Evolutionary conservation across 2,797 vertebrate genomes (phyloP).

Genomic region (Nasua narica): DNA sequence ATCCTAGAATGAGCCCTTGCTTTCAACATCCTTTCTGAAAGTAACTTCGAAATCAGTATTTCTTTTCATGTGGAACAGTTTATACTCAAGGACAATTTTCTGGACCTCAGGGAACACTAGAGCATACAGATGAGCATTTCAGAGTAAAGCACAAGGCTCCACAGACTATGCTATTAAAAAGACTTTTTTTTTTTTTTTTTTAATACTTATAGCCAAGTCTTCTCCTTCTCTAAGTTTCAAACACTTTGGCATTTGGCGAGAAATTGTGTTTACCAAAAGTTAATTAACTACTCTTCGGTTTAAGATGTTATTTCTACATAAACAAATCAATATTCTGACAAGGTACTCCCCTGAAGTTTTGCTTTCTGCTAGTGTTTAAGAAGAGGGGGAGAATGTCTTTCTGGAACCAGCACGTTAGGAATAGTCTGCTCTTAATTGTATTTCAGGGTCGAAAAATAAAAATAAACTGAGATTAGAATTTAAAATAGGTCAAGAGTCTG

Average conservation of each 20-base stretch:
- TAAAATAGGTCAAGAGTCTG: conserved; percentile 28
- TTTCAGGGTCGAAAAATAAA: conserved; percentile 34
- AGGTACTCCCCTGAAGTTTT: background rate
- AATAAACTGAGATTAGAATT: conserved; percentile 12
- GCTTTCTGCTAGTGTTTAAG: conserved; percentile 2
- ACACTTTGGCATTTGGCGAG: background rate
- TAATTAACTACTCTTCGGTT: background rate
- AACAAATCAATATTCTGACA: conserved; percentile 53
- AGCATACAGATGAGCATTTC: background rate
- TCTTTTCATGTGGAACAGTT: background rate
- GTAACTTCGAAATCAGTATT: background rate
- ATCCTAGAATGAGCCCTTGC: background rate
- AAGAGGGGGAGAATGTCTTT: background rate
- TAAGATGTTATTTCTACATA: conserved; percentile 13
- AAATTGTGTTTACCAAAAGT: conserved; percentile 9
- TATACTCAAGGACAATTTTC: background rate
- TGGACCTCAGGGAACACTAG: background rate
- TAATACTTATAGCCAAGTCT: background rate
- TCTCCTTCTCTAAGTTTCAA: background rate
- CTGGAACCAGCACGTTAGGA: background rate
- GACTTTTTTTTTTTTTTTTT: background rate
- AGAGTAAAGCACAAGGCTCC: background rate
- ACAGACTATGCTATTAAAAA: background rate
- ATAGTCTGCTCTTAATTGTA: conserved; percentile 27
- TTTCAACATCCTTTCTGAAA: background rate